Conservation (phyloP, 2,797 vertebrate species). For the Decapterus maruadsi region DNA sequence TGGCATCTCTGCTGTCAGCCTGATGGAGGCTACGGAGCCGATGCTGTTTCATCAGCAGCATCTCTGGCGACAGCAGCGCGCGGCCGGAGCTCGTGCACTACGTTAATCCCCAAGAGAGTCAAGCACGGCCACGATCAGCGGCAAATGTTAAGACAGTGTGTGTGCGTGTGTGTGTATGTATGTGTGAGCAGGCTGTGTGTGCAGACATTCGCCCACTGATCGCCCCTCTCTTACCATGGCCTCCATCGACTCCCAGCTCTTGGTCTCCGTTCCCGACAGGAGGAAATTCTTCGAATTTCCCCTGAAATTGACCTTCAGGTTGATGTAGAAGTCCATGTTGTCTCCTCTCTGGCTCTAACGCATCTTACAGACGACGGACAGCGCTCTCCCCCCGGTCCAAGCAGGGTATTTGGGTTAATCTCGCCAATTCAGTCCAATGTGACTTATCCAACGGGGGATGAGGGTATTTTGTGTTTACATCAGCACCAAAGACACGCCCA, state of each 20-base stretch:
- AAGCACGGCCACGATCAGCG: background rate
- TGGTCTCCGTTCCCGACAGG: constrained; percentile 90
- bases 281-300: constrained; percentile 91
- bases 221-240: constrained; percentile 90
- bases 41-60: background rate
- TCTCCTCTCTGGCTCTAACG: constrained; percentile 31
- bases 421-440: constrained; percentile 40
- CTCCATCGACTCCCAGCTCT: constrained; percentile 94
- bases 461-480: constrained; percentile 83
- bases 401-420: constrained; percentile 43
- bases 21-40: background rate
- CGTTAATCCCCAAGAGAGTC: background rate
- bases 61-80: background rate
- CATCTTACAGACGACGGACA: constrained; percentile 59
- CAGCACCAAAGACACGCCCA: constrained; percentile 75
- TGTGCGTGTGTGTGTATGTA: no score
- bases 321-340: constrained; percentile 91
- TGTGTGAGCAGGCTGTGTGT: no score
- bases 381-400: constrained; percentile 9
- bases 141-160: no score
- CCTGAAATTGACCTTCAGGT: constrained; percentile 89
- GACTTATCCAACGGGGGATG: constrained; percentile 52
- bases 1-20: background rate
- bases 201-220: constrained; percentile 18
- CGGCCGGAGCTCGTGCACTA: background rate